Evolutionary conservation across 1,140 invertebrate genomes (phyloP).

Genomic region (Parapsyche elsis): DNA sequence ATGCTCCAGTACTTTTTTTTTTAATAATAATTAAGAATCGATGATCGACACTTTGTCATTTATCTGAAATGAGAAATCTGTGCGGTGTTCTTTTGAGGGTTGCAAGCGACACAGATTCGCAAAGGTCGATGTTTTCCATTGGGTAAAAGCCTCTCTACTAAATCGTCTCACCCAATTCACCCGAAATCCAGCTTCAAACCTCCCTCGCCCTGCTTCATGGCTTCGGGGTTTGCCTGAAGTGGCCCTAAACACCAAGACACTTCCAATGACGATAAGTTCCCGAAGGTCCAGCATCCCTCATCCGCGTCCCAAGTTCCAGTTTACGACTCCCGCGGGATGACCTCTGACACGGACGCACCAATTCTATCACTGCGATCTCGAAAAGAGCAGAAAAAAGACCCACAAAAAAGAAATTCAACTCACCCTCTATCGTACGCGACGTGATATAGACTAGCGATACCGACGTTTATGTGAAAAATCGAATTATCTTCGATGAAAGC

Average conservation of each 20-base stretch:
- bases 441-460: too few relatives aligned
- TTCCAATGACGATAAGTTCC: slow-evolving; percentile 28
- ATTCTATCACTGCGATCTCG: not conserved
- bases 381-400: not conserved
- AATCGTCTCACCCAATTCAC: slow-evolving; percentile 19
- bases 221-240: not conserved
- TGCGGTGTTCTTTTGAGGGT: not conserved
- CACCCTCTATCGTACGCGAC: too few relatives aligned
- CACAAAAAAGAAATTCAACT: too few relatives aligned
- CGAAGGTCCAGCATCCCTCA: slow-evolving; percentile 4
- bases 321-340: slow-evolving; percentile 21
- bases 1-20: too few relatives aligned
- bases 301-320: slow-evolving; percentile 15
- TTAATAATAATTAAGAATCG: too few relatives aligned
- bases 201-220: too few relatives aligned
- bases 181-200: not conserved
- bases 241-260: slow-evolving; percentile 31
- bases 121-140: not conserved
- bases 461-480: not conserved
- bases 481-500: not conserved
- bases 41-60: too few relatives aligned
- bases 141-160: not conserved
- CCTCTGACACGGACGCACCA: slow-evolving; percentile 16
- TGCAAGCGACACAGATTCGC: not conserved
- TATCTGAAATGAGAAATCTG: too few relatives aligned